Base-by-base conservation (phyloP, 1,140 invertebrate species). In the Temnothorax curvispinosus region DNA sequence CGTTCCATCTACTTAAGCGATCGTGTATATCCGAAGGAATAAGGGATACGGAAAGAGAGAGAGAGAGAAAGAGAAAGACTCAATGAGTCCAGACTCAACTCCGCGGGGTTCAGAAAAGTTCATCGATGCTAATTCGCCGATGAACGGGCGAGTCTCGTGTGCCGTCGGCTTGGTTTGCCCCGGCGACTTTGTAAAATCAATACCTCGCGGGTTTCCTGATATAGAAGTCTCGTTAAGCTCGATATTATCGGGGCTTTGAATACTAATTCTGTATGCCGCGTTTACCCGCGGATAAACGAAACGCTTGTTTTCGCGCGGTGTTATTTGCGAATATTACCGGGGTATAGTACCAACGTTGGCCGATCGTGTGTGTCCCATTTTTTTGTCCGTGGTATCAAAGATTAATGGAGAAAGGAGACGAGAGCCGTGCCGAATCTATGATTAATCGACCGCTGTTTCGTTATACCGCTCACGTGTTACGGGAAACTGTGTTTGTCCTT, bases 221-320 rank as follows among this genome's bases (percentile, higher is more conserved):
- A 60, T 75, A 84, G 80, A 84, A 84, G 80, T 84, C 80, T 84
- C 69, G 80, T 84, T 84, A 84, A 84, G 69, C 69, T 60, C 69
- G 54, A 74, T 84, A 84, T 74, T 84, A 84, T 84, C 80, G 54
- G 9, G 32, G 54, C 54, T 84, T 84, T 84, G 80, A 74, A 84
- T 84, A 84, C 80, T 84, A 84, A 84, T 84, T 60, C 41, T 38
- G 54, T 62, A 50, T 62, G 44, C 80, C 54, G 27, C 32, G 13
- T 35, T 47, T 13, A 54, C 41, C 44, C 54, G 54, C 54, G 69
- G 41, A 84, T 75, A 75, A 84, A 84, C 54, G 56, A 75, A 75
- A 84, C 41, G 80, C 54, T 84, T 84, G 54, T 84, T 84, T 60
- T 84, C 80, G 54, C 80, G 69, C 80, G 56, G 11, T 60, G 32